These are phyloP conservation scores for Orestias chungarensis DNA, from an alignment of 2,797 vertebrate species.

Conservation along the genomic window DNA sequence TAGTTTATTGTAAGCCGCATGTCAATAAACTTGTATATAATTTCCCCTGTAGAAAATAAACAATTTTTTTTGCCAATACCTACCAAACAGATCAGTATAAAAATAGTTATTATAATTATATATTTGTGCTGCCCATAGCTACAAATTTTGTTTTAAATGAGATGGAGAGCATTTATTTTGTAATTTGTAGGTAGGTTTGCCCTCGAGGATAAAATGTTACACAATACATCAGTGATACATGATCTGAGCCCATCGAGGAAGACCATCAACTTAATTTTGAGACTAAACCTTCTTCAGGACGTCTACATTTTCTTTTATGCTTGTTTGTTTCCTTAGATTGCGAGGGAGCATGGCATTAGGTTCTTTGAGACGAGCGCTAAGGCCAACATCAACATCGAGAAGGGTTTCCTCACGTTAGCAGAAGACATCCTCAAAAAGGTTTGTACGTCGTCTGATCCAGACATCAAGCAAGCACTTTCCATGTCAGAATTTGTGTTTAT, in stretches of 20 bases:
- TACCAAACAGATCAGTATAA: not conserved
- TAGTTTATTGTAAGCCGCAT: not conserved
- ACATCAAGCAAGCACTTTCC: not conserved
- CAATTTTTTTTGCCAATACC: not conserved
- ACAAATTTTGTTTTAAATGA: not conserved
- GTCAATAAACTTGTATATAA: not conserved
- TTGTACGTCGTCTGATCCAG: constrained; percentile 27
- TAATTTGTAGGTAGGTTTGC: no score
- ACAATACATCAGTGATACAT: constrained; percentile 34
- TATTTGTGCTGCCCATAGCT: not conserved
- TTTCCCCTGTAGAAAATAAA: no score
- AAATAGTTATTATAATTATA: not conserved
- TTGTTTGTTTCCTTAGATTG: constrained; percentile 82
- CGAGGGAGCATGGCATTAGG: constrained; percentile 96
- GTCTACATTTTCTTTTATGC: not conserved
- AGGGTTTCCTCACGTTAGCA: constrained; percentile 99
- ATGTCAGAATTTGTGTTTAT: not conserved
- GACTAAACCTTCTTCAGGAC: constrained; percentile 17
- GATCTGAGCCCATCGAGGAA: constrained; percentile 40
- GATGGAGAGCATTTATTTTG: not conserved
- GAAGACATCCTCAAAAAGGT: constrained; percentile 99
- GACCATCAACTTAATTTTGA: constrained; percentile 63
- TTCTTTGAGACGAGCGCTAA: constrained; percentile 99
- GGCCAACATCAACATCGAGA: constrained; percentile 99
- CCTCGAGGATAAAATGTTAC: no score